A percentile compares a stretch with the other conserved stretches of the same genome.
Evolutionary conservation across 2,797 vertebrate species (phyloP).

Genomic region (Bucorvus abyssinicus): DNA sequence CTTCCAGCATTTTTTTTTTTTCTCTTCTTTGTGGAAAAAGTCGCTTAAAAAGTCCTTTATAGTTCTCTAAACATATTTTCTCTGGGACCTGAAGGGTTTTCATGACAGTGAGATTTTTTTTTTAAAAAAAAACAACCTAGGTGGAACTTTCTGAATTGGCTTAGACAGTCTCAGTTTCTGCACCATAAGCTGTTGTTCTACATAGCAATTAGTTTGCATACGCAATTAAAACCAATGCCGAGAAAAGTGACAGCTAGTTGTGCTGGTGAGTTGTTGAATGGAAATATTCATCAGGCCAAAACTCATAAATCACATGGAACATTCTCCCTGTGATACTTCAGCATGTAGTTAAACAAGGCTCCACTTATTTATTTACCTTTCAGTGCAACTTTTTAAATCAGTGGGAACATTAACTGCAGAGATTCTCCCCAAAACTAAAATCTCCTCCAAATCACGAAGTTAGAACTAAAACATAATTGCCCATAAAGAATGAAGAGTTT

Average conservation of each 20-base stretch:
- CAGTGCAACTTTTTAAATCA: neutral
- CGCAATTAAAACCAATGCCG: neutral
- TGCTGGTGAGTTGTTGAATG: slow-evolving; percentile 7
- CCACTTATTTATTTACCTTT: slow-evolving; percentile 28
- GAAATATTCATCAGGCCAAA: slow-evolving; percentile 39
- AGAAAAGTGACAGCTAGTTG: neutral
- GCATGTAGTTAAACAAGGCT: neutral
- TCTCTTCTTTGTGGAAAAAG: neutral
- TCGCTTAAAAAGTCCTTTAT: neutral
- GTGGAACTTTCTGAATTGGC: neutral
- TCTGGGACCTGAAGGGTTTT: neutral
- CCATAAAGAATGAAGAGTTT: neutral
- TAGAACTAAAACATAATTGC: neutral
- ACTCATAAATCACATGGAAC: slow-evolving; percentile 44
- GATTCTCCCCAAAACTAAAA: neutral
- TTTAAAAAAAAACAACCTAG: neutral
- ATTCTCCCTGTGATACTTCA: slow-evolving; percentile 6
- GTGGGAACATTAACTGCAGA: neutral
- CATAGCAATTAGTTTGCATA: neutral
- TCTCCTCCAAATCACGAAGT: slow-evolving; percentile 29
- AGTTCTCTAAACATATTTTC: neutral
- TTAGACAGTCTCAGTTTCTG: neutral
- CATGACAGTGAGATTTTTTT: neutral
- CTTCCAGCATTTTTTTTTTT: neutral
- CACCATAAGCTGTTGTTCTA: neutral